These are phyloP conservation scores for Candoia aspera DNA, from an alignment of 2,113 vertebrate genomes.

Conservation along the genomic window DNA sequence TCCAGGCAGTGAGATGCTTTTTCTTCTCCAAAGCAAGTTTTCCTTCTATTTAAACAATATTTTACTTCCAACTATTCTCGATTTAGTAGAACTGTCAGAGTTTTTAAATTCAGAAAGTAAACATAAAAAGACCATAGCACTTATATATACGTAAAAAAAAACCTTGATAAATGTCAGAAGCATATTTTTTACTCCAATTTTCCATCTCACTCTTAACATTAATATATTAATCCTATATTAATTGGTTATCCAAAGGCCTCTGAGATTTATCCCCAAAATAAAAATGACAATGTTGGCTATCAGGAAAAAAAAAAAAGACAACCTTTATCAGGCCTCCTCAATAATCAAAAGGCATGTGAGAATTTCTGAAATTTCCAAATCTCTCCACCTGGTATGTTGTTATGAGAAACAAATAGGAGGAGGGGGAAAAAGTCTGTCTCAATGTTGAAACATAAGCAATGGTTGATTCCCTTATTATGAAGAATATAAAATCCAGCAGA, in stretches of 20 bases:
- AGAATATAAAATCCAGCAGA: background rate
- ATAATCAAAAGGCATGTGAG: background rate
- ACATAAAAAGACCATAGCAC: background rate
- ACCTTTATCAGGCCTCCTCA: background rate
- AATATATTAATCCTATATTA: background rate
- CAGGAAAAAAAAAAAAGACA: background rate
- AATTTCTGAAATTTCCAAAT: background rate
- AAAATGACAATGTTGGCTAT: background rate
- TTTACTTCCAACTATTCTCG: background rate
- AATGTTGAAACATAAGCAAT: background rate
- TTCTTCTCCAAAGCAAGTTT: background rate
- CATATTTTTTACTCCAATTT: background rate
- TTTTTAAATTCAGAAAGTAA: background rate
- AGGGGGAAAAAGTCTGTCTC: background rate
- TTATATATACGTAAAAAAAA: background rate
- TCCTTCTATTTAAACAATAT: background rate
- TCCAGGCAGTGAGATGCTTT: background rate
- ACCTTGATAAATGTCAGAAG: background rate
- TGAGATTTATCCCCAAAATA: background rate
- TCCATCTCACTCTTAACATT: background rate
- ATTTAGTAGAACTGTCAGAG: background rate
- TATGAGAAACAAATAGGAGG: background rate
- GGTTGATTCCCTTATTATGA: background rate
- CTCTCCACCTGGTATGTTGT: background rate
- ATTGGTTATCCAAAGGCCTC: fast-evolving